phyloP scores from a whole-genome alignment of 2,113 vertebrate genomes.

The Pluvianellus socialis region DNA sequence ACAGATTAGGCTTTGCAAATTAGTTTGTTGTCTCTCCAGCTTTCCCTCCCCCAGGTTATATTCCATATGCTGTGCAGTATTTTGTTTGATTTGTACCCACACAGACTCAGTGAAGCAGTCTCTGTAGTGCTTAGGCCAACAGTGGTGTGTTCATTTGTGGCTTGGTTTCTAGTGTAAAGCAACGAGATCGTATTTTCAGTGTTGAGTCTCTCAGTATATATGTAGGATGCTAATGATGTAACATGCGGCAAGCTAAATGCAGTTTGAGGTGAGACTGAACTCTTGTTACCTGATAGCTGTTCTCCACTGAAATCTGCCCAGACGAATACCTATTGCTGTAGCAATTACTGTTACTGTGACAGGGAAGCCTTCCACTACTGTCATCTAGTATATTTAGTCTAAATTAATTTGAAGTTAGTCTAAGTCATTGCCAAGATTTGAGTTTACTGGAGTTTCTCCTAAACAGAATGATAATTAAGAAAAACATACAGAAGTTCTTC shows the following conservation, averaged over 20 bases:
- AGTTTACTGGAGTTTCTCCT: neutral
- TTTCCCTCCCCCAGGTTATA: slow-evolving; percentile 47
- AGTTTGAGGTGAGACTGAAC: neutral
- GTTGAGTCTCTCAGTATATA: neutral
- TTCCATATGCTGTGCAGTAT: slow-evolving; percentile 22
- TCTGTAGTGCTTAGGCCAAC: neutral
- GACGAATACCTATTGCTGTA: neutral
- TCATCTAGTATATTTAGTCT: neutral
- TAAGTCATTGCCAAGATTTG: neutral
- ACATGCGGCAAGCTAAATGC: neutral
- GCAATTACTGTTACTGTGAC: neutral
- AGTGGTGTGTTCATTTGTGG: neutral
- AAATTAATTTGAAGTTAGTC: neutral
- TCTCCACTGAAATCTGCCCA: neutral
- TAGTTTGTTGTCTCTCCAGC: slow-evolving; percentile 17
- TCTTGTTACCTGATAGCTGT: neutral
- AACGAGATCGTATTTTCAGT: neutral
- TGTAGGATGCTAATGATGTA: neutral
- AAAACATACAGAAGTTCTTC: neutral
- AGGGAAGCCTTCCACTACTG: neutral
- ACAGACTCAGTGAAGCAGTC: neutral
- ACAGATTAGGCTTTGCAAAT: slow-evolving; percentile 9
- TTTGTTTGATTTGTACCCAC: slow-evolving; percentile 34
- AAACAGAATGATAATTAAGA: neutral
- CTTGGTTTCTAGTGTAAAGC: neutral